Conservation (phyloP, 2,797 vertebrate species). For the Brotula barbata region DNA sequence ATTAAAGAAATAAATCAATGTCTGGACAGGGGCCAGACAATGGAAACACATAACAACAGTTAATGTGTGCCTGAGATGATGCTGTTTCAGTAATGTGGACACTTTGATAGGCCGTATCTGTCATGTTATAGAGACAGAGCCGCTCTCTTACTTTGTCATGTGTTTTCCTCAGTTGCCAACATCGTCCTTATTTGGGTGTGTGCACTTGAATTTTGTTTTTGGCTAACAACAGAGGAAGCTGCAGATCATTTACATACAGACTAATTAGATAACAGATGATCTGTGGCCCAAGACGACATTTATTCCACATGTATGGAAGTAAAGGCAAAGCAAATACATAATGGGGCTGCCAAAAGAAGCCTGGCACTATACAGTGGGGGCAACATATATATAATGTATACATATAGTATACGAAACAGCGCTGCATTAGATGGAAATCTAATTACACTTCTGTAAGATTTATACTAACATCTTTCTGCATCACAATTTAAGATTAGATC, state of each 20-base stretch:
- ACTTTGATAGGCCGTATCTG: no score
- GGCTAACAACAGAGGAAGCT: background rate
- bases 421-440: slow-evolving; percentile 54
- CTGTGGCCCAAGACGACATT: background rate
- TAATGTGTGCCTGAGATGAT: no score
- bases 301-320: background rate
- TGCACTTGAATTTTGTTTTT: no score
- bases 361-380: slow-evolving; percentile 20
- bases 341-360: slow-evolving; percentile 2
- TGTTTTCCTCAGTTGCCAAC: no score
- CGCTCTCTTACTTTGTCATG: no score
- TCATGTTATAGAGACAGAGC: no score
- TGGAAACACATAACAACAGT: no score
- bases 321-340: slow-evolving; percentile 13
- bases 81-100: no score
- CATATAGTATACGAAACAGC: slow-evolving; percentile 21
- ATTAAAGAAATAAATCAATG: no score
- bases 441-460: slow-evolving; percentile 59
- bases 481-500: slow-evolving; percentile 71
- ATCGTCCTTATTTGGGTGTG: no score
- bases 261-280: background rate
- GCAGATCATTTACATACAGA: background rate
- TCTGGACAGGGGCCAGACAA: no score
- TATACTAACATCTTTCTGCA: slow-evolving; percentile 52
- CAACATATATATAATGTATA: slow-evolving; percentile 7